A percentile compares a stretch with the other conserved stretches of the same genome.
Conservation (phyloP, 1,140 invertebrate species). For the Hydropsyche tenuis region DNA sequence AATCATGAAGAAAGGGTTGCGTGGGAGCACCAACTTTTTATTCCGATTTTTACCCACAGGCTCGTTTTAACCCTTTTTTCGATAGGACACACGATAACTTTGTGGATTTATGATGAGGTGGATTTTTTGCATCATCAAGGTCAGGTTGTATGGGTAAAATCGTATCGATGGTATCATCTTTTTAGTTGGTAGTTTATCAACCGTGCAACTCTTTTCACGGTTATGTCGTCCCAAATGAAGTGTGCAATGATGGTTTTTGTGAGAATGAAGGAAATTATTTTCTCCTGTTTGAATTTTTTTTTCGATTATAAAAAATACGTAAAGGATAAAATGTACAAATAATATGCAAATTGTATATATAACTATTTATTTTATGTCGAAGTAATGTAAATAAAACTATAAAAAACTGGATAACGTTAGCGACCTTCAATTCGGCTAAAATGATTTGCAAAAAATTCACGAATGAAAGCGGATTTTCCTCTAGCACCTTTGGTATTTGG, state of each 20-base stretch:
- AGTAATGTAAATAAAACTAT: background rate
- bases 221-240: background rate
- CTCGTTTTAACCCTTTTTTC: constrained; percentile 40
- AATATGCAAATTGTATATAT: background rate
- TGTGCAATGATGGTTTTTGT: too few species aligned
- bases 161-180: background rate
- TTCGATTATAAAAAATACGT: too few species aligned
- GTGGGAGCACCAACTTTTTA: constrained; percentile 47
- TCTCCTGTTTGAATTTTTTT: too few species aligned
- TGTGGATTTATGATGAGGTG: constrained; percentile 36
- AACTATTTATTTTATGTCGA: too few species aligned
- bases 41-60: constrained; percentile 44
- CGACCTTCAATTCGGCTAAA: background rate
- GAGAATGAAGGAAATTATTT: too few species aligned
- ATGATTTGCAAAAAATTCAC: background rate
- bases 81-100: constrained; percentile 41
- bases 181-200: background rate
- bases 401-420: background rate
- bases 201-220: background rate
- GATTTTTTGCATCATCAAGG: constrained; percentile 39
- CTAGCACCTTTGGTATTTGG: constrained; percentile 4
- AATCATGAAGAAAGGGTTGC: constrained; percentile 49
- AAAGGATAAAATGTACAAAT: background rate
- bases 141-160: background rate
- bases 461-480: background rate